Evolutionary conservation across 2,888 invertebrate genomes (phyloP), one percentile per base, ranked within the genome.

Genomic region (Pomacea canaliculata): DNA sequence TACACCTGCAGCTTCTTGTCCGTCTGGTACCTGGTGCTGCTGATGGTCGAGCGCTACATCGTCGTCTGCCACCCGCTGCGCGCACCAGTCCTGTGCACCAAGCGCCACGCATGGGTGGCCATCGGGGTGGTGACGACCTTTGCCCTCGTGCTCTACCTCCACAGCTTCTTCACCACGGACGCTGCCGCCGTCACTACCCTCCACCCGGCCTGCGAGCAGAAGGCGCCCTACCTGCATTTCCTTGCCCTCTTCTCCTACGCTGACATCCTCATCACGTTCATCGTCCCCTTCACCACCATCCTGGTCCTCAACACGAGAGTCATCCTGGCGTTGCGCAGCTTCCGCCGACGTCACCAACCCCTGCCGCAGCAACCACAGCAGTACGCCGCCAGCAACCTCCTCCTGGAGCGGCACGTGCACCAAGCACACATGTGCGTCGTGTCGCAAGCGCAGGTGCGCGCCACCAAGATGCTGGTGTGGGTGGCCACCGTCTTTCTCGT

Each of bases 11-110:
- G 95, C 87, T 95, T 95, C 87, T 91, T 95, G 76, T 96, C 96
- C 83, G 94, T 95, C 0, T 96, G 96, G 96, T 93, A 96, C 81
- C 95, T 96, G n/a, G 94, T 96, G 9, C 94, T 95, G 0, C 96
- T 96, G 88, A 96, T 96, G 1, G 93, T 95, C 5, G 96, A 96
- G 88, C 92, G 96, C 16, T 96, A 95, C 88, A 94, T 96, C 7
- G 96, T 95, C 0, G 95, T 96, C 1, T 92, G 94, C 81, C 95
- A 95, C 89, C 96, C 96, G 0, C 89, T 96, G 73, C 93, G 93
- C 68, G 83, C 85, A 18, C 83, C 84, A 0, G 72, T 80, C 1
- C 73, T 87, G 62, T 85, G 87, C 78, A 86, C 85, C 67, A 83
- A 79, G 65, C 79, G 73, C 65, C 79, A 85, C 63, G 82, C 86